These are phyloP conservation scores for Donacobius atricapilla DNA, from an alignment of 2,113 vertebrate genomes.

Conservation along the genomic window DNA sequence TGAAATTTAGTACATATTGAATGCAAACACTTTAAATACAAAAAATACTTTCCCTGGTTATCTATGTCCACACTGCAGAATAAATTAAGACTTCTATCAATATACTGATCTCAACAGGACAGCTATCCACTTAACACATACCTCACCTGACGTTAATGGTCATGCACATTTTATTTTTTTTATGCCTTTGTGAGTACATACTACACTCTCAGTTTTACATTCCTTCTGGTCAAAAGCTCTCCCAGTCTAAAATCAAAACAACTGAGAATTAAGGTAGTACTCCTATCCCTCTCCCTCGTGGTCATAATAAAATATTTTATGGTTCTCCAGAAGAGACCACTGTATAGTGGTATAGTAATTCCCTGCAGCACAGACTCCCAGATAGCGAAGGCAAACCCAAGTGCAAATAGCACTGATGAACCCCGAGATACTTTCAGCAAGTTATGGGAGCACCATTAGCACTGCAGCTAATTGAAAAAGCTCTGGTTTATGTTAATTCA, in stretches of 20 bases:
- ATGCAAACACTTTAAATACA: background rate
- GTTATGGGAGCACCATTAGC: background rate
- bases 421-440: background rate
- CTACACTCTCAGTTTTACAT: background rate
- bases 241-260: background rate
- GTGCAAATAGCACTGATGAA: background rate
- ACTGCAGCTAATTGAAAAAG: background rate
- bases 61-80: background rate
- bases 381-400: background rate
- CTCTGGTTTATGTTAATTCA: background rate
- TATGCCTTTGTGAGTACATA: background rate
- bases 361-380: background rate
- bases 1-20: background rate
- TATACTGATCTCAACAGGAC: background rate
- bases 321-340: background rate
- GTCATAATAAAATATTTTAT: background rate
- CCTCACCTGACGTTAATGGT: background rate
- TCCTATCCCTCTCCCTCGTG: background rate
- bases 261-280: background rate
- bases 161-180: background rate
- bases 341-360: background rate
- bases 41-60: background rate
- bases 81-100: background rate
- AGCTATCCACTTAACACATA: background rate
- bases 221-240: background rate